Conservation (phyloP, 2,797 vertebrate species). For the Synanceia verrucosa region DNA sequence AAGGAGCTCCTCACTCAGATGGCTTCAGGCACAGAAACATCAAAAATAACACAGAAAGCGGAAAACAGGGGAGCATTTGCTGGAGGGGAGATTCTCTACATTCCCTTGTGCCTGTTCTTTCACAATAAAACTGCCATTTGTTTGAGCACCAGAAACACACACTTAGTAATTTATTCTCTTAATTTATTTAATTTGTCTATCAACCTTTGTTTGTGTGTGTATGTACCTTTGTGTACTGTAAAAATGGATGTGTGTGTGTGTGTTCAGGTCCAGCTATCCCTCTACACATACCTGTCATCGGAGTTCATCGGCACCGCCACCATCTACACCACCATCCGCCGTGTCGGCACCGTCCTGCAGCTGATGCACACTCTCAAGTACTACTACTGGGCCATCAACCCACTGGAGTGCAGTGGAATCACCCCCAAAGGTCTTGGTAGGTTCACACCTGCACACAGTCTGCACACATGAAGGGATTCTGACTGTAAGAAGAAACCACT, state of each 20-base stretch:
- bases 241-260: conserved; percentile 19
- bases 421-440: conserved; percentile 92
- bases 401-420: conserved; percentile 93
- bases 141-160: conserved; percentile 31
- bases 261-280: conserved; percentile 88
- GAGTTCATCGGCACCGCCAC: conserved; percentile 97
- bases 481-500: neutral
- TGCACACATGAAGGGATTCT: neutral
- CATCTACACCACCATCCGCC: conserved; percentile 94
- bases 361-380: conserved; percentile 97
- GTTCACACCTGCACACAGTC: conserved; percentile 41
- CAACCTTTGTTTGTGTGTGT: neutral
- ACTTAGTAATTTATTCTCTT: conserved; percentile 13
- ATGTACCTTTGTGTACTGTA: neutral
- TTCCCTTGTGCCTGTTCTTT: conserved; percentile 18
- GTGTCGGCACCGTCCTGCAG: conserved; percentile 94
- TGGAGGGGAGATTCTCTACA: conserved; percentile 27
- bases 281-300: conserved; percentile 94
- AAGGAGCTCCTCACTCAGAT: conserved; percentile 42
- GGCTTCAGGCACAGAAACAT: conserved; percentile 55
- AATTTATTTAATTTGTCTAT: neutral
- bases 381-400: conserved; percentile 97
- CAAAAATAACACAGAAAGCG: conserved; percentile 45
- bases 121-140: conserved; percentile 40
- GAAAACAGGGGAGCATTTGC: conserved; percentile 21